Evolutionary conservation across 2,797 vertebrate species (phyloP).

Genomic region (Lepidocolaptes lacrymiger): DNA sequence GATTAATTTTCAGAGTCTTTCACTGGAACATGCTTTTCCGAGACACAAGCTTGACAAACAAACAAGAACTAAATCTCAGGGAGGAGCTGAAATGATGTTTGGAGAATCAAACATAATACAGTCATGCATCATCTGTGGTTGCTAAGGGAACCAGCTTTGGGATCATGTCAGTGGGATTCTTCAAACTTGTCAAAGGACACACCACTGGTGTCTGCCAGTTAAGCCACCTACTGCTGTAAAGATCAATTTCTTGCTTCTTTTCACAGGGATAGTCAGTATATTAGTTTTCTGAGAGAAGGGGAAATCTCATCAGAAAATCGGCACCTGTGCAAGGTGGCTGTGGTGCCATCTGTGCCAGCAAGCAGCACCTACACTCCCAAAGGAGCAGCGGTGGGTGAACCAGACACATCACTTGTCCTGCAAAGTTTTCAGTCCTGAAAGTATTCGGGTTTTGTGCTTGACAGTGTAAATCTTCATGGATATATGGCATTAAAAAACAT

Average conservation of each 20-base stretch:
- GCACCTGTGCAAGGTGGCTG: not conserved
- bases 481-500: not conserved
- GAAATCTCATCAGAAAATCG: not conserved
- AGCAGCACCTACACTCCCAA: not conserved
- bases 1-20: constrained; percentile 42
- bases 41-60: constrained; percentile 51
- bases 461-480: not conserved
- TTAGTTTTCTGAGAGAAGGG: constrained; percentile 2
- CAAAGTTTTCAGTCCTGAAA: not conserved
- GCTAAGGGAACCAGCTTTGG: constrained; percentile 47
- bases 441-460: not conserved
- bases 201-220: constrained; percentile 7
- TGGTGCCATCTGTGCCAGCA: not conserved
- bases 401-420: not conserved
- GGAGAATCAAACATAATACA: constrained; percentile 49
- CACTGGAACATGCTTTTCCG: constrained; percentile 40
- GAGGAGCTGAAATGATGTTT: constrained; percentile 55
- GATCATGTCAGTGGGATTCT: constrained; percentile 37
- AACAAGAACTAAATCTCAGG: constrained; percentile 54
- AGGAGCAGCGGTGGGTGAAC: not conserved
- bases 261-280: not conserved
- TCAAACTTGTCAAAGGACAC: constrained; percentile 37
- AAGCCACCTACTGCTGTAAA: constrained; percentile 16
- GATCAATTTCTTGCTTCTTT: constrained; percentile 24
- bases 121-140: constrained; percentile 59